Conservation (phyloP, 1,140 invertebrate species). For the Orussus abietinus region DNA sequence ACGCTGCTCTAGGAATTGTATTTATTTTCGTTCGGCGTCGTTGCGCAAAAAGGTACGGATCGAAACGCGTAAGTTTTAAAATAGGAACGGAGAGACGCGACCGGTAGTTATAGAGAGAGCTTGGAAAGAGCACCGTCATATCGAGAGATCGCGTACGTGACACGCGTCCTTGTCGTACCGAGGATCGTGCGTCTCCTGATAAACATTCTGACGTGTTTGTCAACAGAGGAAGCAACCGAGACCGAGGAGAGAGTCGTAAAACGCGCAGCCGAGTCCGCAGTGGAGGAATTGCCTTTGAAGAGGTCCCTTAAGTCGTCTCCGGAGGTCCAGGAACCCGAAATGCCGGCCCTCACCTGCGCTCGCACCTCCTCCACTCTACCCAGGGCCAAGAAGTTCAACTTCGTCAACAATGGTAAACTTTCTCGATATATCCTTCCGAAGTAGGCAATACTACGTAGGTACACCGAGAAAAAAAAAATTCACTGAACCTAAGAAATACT, state of each 20-base stretch:
- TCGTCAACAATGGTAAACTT: slow-evolving; percentile 1
- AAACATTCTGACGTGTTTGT: slow-evolving; percentile 19
- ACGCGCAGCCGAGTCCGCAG: slow-evolving; percentile 17
- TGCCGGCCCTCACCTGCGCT: slow-evolving; percentile 30
- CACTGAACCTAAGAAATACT: no score
- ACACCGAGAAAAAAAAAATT: not conserved
- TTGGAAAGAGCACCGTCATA: no score
- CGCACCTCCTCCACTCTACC: slow-evolving; percentile 29
- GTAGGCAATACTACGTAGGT: not conserved
- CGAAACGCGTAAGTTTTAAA: no score
- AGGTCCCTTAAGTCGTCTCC: no score
- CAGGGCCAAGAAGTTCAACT: slow-evolving; percentile 29
- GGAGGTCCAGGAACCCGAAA: slow-evolving; percentile 15
- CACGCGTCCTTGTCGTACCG: no score
- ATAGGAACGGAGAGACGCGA: no score
- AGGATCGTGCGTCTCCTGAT: no score
- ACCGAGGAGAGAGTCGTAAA: slow-evolving; percentile 24
- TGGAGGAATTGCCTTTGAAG: slow-evolving; percentile 20
- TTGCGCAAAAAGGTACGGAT: no score
- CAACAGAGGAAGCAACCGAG: slow-evolving; percentile 21
- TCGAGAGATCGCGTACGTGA: no score
- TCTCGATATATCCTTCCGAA: slow-evolving; percentile 10
- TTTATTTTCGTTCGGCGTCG: no score
- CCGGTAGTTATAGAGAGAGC: no score
- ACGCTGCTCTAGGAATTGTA: no score